Evolutionary conservation across 2,888 invertebrate genomes (phyloP), one percentile per base, ranked within the genome.

Genomic region (Drosophila falleni): DNA sequence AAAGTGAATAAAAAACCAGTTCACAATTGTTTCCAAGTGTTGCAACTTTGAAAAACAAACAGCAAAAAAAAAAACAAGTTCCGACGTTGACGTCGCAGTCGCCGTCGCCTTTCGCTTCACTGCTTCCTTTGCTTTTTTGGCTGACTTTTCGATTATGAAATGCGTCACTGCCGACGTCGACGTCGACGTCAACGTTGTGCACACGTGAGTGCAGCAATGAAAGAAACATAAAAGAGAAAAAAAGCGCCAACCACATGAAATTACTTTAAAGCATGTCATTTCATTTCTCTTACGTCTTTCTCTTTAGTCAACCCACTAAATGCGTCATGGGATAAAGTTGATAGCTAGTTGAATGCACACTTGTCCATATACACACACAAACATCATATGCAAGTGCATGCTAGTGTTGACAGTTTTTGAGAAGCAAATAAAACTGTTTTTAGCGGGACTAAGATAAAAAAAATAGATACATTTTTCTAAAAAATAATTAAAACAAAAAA

Each of bases 1-100:
- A 49, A 37, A 39, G 39, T 8, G 41, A 29, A n/a, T n/a, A 8
- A 29, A 29, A 79, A 83, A 82, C 86, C 83, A 60, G 86, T 86
- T 83, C 70, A 66, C 69, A 65, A 31, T 33, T 60, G 31, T 50
- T 60, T 23, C 19, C 33, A 42, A 54, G 46, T 75, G 65, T 70
- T 71, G 69, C 69, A 75, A 75, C 72, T 67, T 84, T 85, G 85
- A 74, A 81, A 81, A 62, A 67, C 29, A 11, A 39, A 39, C 5
- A 15, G 4, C 54, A 6, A 68, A 83, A 82, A 77, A 72, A 80
- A 74, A 81, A 82, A 81, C 82, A 82, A 85, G 82, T 85, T 86
- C 83, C 83, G 74, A 64, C 67, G 53, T 39, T 50, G 15, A 15
- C 44, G 53, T 46, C 44, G 59, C 35, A 31, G 46, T 46, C 44